Base-by-base conservation (phyloP, 2,888 invertebrate genomes). In the Dryomyza anilis region DNA sequence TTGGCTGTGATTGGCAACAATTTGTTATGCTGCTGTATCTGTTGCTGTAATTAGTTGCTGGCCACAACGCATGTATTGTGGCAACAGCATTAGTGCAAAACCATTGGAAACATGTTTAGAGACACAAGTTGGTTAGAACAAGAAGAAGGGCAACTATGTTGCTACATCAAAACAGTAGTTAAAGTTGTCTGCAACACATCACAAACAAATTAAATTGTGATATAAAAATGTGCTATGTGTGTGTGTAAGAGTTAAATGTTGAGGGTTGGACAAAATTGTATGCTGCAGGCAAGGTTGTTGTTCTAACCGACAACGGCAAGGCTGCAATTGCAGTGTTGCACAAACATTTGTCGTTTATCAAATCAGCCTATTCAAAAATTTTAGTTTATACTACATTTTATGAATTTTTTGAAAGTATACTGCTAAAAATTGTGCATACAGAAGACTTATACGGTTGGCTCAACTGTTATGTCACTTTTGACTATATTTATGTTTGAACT, bases 141-240 rank as follows among this genome's bases (percentile, higher is more conserved):
- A n/a, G n/a, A n/a, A n/a, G n/a, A n/a, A n/a, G n/a, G n/a, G n/a
- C n/a, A n/a, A n/a, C n/a, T n/a, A n/a, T n/a, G n/a, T n/a, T n/a
- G n/a, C n/a, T n/a, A n/a, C n/a, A n/a, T n/a, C n/a, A 12, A 70
- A 64, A 59, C 67, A 57, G 50, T 45, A 58, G 50, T 66, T 70
- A 63, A 69, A 29, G 67, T 67, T 68, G 65, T 66, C 67, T 57
- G 60, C 64, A 46, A 33, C 52, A 39, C 43, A 58, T 39, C 52
- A 58, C 30, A 53, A 61, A 45, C 61, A 61, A 61, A 61, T 61
- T 43, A 53, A 61, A 61, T 39, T 43, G 53, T 61, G 61, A 61
- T 53, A 53, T 53, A 53, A 16, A 53, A 61, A 53, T 43, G 43
- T n/a, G 21, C 48, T 12, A 14, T 23, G 25, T n/a, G n/a, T n/a